Base-by-base conservation (phyloP, 2,888 invertebrate genomes). In the Leptinotarsa peninsularis region DNA sequence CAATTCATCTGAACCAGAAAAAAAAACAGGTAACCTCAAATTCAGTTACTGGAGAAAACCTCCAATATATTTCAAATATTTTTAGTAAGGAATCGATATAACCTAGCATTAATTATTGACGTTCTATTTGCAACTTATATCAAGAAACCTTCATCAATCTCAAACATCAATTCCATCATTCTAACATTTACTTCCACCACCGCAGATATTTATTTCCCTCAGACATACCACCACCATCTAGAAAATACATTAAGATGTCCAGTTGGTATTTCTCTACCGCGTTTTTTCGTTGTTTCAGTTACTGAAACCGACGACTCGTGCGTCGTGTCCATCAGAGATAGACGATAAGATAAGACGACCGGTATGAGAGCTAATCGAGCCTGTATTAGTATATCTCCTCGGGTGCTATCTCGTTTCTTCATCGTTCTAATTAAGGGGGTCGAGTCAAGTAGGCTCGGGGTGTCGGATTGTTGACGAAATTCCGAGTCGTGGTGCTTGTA, bases 361-460 rank as follows among this genome's bases (percentile, higher is more conserved):
- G 69, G 69, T 72, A 73, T 49, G 50, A 76, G 66, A 71, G 67
- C 76, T 68, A 74, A 76, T 74, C 73, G 74, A 69, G 76, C 71
- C 72, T 66, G 68, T 74, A 74, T 76, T 74, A 76, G 73, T 71
- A 73, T 74, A 76, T 72, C 68, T 76, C 72, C 71, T 76, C 66
- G 69, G 68, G 52, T 66, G 73, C 63, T 74, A 76, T 76, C 76
- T 73, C 66, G 43, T 49, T 69, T 58, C 56, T 74, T 74, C 56
- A 74, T 74, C 74, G 69, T 63, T 68, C 74, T 76, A 76, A 76
- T 76, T 76, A 76, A 72, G 74, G 63, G 71, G 74, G 72, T 66
- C 49, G 73, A 43, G 43, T 43, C 43, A 0, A 43, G 10, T 0
- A 43, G 10, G 52, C 71, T 67, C 69, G 52, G 68, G 76, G 76